A percentile compares a stretch with the other conserved stretches of the same genome.
phyloP scores from a whole-genome alignment of 2,888 invertebrate genomes.

The Rhopalosiphum nymphaeae region DNA sequence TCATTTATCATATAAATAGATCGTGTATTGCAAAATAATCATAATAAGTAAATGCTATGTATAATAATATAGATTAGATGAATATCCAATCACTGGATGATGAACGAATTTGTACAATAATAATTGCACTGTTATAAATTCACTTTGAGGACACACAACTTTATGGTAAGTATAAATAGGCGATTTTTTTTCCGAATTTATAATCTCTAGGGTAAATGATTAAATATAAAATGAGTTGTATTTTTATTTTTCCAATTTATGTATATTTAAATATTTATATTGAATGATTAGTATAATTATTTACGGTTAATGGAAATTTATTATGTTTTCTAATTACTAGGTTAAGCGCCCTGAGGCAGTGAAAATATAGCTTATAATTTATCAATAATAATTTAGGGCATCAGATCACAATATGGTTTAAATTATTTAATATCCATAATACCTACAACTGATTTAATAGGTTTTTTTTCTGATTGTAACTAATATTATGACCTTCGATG shows the following conservation, averaged over 20 bases:
- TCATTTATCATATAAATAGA: neutral
- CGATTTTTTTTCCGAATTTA: neutral
- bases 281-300: neutral
- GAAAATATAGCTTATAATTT: conserved; percentile 38
- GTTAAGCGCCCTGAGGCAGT: neutral
- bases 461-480: neutral
- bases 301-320: neutral
- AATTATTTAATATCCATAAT: neutral
- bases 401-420: neutral
- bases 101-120: neutral
- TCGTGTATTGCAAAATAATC: neutral
- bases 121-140: neutral
- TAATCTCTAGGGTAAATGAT: neutral
- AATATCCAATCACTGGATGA: neutral
- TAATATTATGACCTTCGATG: conserved; percentile 4
- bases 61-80: neutral
- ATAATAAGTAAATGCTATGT: neutral
- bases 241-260: neutral
- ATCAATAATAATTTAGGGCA: conserved; percentile 15
- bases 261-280: neutral
- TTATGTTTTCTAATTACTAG: neutral
- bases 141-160: neutral
- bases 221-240: neutral
- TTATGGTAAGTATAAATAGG: neutral
- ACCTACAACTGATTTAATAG: neutral